phyloP scores from a whole-genome alignment of 1,140 invertebrate species.

The Batillaria attramentaria region DNA sequence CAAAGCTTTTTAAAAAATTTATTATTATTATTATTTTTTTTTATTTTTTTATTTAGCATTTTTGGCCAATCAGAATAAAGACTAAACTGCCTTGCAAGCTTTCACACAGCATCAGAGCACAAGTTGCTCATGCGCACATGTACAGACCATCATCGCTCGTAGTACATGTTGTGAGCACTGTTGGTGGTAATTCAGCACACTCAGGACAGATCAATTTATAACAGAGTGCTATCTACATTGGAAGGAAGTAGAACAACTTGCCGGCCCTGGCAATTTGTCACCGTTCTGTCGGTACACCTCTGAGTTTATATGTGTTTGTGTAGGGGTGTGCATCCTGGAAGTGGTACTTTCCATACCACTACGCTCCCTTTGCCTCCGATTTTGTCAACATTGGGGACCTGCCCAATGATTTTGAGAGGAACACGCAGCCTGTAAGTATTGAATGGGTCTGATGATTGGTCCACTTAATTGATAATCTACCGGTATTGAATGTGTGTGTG shows the following conservation, averaged over 20 bases:
- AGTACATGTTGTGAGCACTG: too few relatives aligned
- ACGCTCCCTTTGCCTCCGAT: conserved; percentile 99
- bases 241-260: too few relatives aligned
- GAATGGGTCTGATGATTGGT: background rate
- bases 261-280: too few relatives aligned
- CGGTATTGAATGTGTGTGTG: background rate
- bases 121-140: too few relatives aligned
- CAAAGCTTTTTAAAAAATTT: background rate
- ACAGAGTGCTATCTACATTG: too few relatives aligned
- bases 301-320: conserved; percentile 22
- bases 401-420: conserved; percentile 89
- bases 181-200: too few relatives aligned
- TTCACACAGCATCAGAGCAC: too few relatives aligned
- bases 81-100: too few relatives aligned
- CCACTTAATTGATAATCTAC: background rate
- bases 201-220: too few relatives aligned
- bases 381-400: conserved; percentile 93
- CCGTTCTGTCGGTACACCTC: background rate
- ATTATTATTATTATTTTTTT: background rate
- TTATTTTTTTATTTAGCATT: too few relatives aligned
- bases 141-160: too few relatives aligned
- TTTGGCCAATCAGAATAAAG: too few relatives aligned
- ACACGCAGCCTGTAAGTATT: conserved; percentile 85
- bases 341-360: conserved; percentile 99
- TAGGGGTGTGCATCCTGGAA: conserved; percentile 98